Conservation (phyloP, 2,888 invertebrate species). For the Brachypalpus laphriformis region DNA sequence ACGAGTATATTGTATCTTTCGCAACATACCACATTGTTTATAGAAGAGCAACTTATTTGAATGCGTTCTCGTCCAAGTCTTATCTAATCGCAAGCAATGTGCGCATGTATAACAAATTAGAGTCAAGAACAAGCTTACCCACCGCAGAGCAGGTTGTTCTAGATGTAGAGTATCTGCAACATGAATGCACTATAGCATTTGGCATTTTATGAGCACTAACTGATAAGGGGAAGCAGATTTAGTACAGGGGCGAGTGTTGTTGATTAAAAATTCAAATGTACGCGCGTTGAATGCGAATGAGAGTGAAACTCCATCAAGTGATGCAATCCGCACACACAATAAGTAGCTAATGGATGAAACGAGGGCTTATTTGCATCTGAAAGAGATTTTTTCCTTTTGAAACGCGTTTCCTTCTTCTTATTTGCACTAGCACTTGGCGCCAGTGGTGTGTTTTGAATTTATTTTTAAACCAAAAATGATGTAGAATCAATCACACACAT, state of each 20-base stretch:
- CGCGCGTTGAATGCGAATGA: not conserved
- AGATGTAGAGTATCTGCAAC: not conserved
- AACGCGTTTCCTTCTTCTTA: not conserved
- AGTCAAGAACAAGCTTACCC: slow-evolving; percentile 44
- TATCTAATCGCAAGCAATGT: slow-evolving; percentile 63
- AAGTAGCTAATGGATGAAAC: slow-evolving; percentile 1
- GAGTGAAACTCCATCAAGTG: not conserved
- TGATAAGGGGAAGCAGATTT: slow-evolving; percentile 38
- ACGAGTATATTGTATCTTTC: slow-evolving; percentile 29
- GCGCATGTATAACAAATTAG: slow-evolving; percentile 63
- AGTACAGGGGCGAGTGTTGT: slow-evolving; percentile 14
- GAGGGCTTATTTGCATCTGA: slow-evolving; percentile 39
- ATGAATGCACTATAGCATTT: not conserved
- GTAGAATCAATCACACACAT: slow-evolving; percentile 42
- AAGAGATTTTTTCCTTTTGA: slow-evolving; percentile 33
- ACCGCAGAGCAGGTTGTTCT: slow-evolving; percentile 43
- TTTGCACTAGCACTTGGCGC: slow-evolving; percentile 26
- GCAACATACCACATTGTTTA: slow-evolving; percentile 23
- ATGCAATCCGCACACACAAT: not conserved
- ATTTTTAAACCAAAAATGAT: slow-evolving; percentile 21
- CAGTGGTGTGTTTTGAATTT: slow-evolving; percentile 9
- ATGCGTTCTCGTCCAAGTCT: slow-evolving; percentile 2
- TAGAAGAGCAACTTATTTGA: slow-evolving; percentile 29
- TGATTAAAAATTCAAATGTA: slow-evolving; percentile 16
- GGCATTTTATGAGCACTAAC: not conserved